Evolutionary conservation across 2,113 vertebrate genomes (phyloP), one percentile per base, ranked within the genome.

Genomic region (Gopherus flavomarginatus): DNA sequence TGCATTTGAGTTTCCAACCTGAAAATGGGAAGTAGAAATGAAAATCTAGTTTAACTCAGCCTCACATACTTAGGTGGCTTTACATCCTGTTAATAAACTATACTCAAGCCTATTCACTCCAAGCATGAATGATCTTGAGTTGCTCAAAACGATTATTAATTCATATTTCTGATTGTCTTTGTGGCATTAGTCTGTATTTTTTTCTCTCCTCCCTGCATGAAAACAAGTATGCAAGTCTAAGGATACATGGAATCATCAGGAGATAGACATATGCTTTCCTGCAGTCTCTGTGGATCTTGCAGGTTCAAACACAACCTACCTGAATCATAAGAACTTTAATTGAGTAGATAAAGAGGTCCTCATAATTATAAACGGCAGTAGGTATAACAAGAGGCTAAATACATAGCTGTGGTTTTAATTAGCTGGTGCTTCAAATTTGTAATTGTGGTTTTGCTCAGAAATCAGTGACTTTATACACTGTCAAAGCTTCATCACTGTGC

Each of bases 371-470:
- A 99, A 98, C 98, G 98, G 98, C 97, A 98, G 98, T 98, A 98
- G 98, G 98, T 98, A 97, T 98, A 98, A 99, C 98, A 98, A 99
- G 98, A 98, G 98, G 98, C 98, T 99, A 99, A 99, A 98, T 98
- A 98, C 98, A 98, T 98, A 98, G 98, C 98, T 98, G 98, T 98
- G 98, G 98, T 98, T 99, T 99, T 99, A 99, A 99, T 99, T 99
- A 99, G 98, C 97, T 98, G 96, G 97, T 98, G 98, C 98, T 99
- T 98, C 98, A 98, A 98, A 99, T 99, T 99, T 98, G 98, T 98
- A 98, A 98, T 99, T 99, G 98, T 98, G 96, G 97, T 98, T 99
- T 98, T 98, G 98, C 98, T 98, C 97, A 98, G 98, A 98, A 99
- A 98, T 98, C 98, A 97, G 98, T 98, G 98, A 98, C 96, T 97